Evolutionary conservation across 2,113 vertebrate species (phyloP).

Genomic region (Corydoras maculifer): DNA sequence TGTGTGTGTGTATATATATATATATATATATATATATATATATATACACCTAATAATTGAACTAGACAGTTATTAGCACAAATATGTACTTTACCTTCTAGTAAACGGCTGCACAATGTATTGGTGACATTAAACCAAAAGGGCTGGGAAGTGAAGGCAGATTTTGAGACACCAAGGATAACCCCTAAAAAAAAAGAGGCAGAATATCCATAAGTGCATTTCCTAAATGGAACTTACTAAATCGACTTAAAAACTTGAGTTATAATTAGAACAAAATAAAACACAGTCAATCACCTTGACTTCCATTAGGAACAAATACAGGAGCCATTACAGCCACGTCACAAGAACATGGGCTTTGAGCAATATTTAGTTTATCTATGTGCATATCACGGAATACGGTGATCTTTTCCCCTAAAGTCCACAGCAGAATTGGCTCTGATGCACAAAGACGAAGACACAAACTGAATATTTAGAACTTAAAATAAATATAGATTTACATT

Average conservation of each 20-base stretch:
- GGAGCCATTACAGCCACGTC: constrained; percentile 31
- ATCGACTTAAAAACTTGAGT: too few species aligned
- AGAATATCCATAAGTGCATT: too few species aligned
- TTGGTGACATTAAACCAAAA: constrained; percentile 27
- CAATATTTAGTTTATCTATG: not conserved
- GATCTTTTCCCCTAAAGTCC: constrained; percentile 24
- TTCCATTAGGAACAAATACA: not conserved
- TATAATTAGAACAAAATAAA: too few species aligned
- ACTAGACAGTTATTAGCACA: too few species aligned
- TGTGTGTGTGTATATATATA: too few species aligned
- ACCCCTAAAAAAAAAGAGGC: constrained; percentile 10
- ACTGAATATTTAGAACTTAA: not conserved
- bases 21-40: too few species aligned
- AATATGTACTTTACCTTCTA: too few species aligned
- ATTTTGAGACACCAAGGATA: constrained; percentile 19
- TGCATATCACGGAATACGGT: not conserved
- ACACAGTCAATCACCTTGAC: not conserved
- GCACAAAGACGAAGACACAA: not conserved
- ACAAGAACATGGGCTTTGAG: constrained; percentile 25
- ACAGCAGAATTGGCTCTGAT: constrained; percentile 29
- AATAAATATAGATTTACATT: not conserved
- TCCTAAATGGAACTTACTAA: too few species aligned
- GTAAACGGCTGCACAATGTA: constrained; percentile 8
- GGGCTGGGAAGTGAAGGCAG: constrained; percentile 15
- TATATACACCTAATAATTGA: too few species aligned